Conservation (phyloP, 1,140 invertebrate genomes). For the Brachionus rubens region DNA sequence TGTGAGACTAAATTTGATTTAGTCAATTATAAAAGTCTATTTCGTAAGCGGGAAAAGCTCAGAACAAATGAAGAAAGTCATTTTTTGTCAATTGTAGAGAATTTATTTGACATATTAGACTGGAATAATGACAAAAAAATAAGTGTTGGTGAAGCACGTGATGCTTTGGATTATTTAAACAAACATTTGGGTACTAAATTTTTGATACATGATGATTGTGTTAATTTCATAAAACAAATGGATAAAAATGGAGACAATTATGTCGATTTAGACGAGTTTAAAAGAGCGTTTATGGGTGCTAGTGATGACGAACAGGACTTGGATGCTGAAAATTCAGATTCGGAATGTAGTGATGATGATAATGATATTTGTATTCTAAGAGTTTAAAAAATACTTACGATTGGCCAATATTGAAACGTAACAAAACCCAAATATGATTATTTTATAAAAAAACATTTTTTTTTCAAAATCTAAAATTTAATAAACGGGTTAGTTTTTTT, state of each 20-base stretch:
- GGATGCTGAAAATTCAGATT: too few species aligned
- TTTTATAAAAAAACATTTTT: too few species aligned
- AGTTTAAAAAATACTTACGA: too few species aligned
- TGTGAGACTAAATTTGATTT: slow-evolving; percentile 14
- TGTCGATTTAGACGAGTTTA: slow-evolving; percentile 25
- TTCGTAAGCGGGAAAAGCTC: background rate
- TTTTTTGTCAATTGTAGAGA: background rate
- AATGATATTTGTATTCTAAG: too few species aligned
- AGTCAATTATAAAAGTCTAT: slow-evolving; percentile 8
- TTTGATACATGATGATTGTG: background rate
- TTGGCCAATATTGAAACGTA: too few species aligned
- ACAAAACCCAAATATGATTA: too few species aligned
- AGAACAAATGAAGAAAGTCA: background rate
- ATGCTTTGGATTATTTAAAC: background rate
- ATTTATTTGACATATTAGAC: slow-evolving; percentile 18
- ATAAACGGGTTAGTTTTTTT: too few species aligned
- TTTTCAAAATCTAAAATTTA: too few species aligned
- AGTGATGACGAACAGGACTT: background rate
- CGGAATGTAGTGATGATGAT: background rate
- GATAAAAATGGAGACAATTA: slow-evolving; percentile 4
- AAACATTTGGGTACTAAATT: background rate
- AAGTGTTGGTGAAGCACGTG: background rate
- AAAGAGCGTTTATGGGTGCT: background rate
- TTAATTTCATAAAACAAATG: slow-evolving; percentile 30
- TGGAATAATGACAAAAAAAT: slow-evolving; percentile 11